Evolutionary conservation across 2,797 vertebrate species (phyloP).

Genomic region (Denticeps clupeoides): DNA sequence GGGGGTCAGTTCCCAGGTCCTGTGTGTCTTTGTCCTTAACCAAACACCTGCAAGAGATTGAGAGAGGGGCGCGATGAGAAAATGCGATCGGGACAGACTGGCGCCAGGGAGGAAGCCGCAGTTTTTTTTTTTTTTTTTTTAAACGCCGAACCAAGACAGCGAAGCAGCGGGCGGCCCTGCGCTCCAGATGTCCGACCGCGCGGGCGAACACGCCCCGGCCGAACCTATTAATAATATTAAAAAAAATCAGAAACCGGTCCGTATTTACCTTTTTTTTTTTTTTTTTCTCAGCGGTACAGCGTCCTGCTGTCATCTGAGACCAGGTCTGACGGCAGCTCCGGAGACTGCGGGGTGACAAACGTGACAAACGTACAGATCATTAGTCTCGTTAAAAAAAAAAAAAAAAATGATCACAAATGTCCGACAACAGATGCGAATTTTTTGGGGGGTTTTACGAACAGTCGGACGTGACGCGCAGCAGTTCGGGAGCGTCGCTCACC

Average conservation of each 20-base stretch:
- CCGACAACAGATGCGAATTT: too few relatives aligned
- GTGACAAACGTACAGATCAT: constrained; percentile 17
- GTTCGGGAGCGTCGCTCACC: constrained; percentile 54
- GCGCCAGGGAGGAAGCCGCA: constrained; percentile 96
- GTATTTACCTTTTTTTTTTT: constrained; percentile 68
- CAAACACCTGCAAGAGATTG: constrained; percentile 98
- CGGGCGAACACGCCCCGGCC: too few relatives aligned
- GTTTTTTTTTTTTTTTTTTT: too few relatives aligned
- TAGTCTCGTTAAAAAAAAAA: too few relatives aligned
- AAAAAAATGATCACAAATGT: too few relatives aligned
- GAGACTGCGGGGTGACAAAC: constrained; percentile 67
- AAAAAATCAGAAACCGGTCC: constrained; percentile 38
- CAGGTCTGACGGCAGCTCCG: constrained; percentile 90
- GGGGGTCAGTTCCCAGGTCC: constrained; percentile 60
- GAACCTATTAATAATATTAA: too few relatives aligned
- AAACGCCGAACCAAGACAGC: constrained; percentile 96
- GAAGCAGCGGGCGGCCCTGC: constrained; percentile 82
- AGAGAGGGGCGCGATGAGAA: constrained; percentile 85
- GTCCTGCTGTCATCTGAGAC: constrained; percentile 90
- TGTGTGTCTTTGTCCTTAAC: constrained; percentile 61
- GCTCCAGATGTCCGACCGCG: constrained; percentile 93
- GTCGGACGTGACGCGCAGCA: background rate
- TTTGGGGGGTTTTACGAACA: constrained; percentile 35
- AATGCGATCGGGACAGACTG: constrained; percentile 89
- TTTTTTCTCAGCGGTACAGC: constrained; percentile 95